Evolutionary conservation across 2,113 vertebrate genomes (phyloP), one percentile per base, ranked within the genome.

Genomic region (Sterrhoptilus dennistouni): DNA sequence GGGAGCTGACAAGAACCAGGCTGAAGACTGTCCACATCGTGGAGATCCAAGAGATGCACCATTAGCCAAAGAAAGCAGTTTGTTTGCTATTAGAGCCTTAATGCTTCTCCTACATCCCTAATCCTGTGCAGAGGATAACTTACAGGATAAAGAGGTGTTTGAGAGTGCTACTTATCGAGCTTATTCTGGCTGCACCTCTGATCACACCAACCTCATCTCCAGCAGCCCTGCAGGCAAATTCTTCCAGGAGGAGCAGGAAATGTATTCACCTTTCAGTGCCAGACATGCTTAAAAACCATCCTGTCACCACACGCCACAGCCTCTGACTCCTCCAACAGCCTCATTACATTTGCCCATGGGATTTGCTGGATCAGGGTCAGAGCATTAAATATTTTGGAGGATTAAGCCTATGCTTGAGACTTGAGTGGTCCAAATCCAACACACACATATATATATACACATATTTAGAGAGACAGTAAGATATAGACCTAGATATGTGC

Each of bases 41-140:
- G 96, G 88, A 95, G 96, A 83, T 96, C 70, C 91, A 89, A 57
- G 79, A 91, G 93, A 66, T 83, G 96, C 65, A 97, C 90, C 95
- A 96, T 97, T 90, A 93, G 92, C 85, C 96, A 95, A 96, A 91
- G 95, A 97, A 98, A 98, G 98, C 96, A 98, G 98, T 96, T 97
- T 89, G 96, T 98, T 98, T 97, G 97, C 93, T 96, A 93, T 93
- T 91, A 97, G 98, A 98, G 95, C 93, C 83, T 84, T 96, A 97
- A 98, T 93, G 97, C 97, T 98, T 98, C 97, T 98, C 98, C 97
- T 85, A 90, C 96, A 97, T 90, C 91, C 92, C 94, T 98, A 98
- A 98, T 98, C 97, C 97, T 57, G 93, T 52, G 95, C 89, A 83
- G 97, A 82, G 82, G 96, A 96, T 84, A 93, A 97, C 87, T 96